Base-by-base conservation (phyloP, 2,113 vertebrate species). In the Abramis brama region DNA sequence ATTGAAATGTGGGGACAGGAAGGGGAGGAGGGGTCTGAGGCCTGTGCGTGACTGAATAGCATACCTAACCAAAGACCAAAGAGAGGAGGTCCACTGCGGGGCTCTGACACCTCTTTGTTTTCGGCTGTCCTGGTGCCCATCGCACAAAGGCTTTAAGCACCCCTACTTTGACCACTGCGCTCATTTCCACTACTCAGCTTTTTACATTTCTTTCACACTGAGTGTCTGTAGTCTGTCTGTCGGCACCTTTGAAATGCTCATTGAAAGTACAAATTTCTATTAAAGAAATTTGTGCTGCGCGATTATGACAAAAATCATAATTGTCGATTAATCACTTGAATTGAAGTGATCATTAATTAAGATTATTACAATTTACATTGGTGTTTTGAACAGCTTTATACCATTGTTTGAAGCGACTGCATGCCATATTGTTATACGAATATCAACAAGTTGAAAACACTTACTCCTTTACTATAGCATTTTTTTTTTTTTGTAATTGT, bases 1-100 rank as follows among this genome's bases (percentile, higher is more conserved):
- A 96, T 96, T 95, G 94, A 95, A 95, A 95, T 94, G 93, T 93
- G 91, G 92, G 91, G 92, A 93, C 94, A 95, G 94, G 94, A 94
- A 94, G 88, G 93, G 93, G 93, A 89, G 88, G 91, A 91, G 90
- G 86, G 43, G 43, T 9, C 90, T 86, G 87, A 89, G 85, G 88
- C 88, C 89, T 91, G 91, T 92, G 87, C 79, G 64, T 82, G 87
- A 87, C 87, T 91, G 87, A 93, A 93, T 93, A 92, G 92, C 93
- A 92, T 93, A 94, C 93, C 93, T 92, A 92, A 93, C 92, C 89
- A 93, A 92, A 93, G 92, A 87, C 86, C 82, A 89, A 87, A 92
- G 87, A 88, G 92, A 93, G 86, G 90, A 92, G 89, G 87, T 90
- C 88, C 85, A 82, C 88, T 79, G 74, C 87, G 82, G 88, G 89